phyloP scores from a whole-genome alignment of 1,140 invertebrate species.

The Leptinotarsa lineolata region DNA sequence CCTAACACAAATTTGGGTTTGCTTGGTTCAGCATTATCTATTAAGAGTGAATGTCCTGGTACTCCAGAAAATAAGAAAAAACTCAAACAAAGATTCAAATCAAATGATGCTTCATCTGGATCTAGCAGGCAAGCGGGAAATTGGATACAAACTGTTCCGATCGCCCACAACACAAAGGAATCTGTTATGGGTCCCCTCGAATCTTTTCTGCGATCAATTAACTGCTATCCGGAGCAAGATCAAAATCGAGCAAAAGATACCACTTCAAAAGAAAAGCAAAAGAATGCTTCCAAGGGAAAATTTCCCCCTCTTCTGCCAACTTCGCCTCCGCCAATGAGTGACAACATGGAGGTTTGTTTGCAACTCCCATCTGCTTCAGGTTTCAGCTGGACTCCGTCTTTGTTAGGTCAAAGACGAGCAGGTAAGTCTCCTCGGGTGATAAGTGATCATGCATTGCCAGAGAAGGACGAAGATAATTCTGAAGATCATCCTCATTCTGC shows the following conservation, averaged over 20 bases:
- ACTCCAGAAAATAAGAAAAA: slow-evolving; percentile 33
- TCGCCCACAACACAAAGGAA: slow-evolving; percentile 46
- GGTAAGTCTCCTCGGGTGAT: slow-evolving; percentile 34
- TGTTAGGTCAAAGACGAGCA: slow-evolving; percentile 43
- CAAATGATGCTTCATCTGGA: slow-evolving; percentile 15
- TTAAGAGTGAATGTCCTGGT: slow-evolving; percentile 19
- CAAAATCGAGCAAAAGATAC: slow-evolving; percentile 46
- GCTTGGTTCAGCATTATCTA: slow-evolving; percentile 25
- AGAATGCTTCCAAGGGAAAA: slow-evolving; percentile 32
- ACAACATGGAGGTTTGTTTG: slow-evolving; percentile 35
- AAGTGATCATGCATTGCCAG: slow-evolving; percentile 43
- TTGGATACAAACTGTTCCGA: slow-evolving; percentile 48
- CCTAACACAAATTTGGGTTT: slow-evolving; percentile 37
- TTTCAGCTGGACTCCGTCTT: slow-evolving; percentile 56
- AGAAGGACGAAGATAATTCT: slow-evolving; percentile 49
- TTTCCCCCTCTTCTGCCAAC: slow-evolving; percentile 32
- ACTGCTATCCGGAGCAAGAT: slow-evolving; percentile 53
- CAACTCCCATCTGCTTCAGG: slow-evolving; percentile 40
- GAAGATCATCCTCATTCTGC: slow-evolving; percentile 28
- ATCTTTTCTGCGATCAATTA: slow-evolving; percentile 51
- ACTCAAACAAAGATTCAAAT: slow-evolving; percentile 38
- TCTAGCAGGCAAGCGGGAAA: slow-evolving; percentile 27
- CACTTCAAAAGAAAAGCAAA: slow-evolving; percentile 34
- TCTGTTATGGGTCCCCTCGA: slow-evolving; percentile 52
- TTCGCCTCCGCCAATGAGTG: slow-evolving; percentile 44